phyloP scores from a whole-genome alignment of 2,113 vertebrate genomes.

The Ceuthmochares aereus region DNA sequence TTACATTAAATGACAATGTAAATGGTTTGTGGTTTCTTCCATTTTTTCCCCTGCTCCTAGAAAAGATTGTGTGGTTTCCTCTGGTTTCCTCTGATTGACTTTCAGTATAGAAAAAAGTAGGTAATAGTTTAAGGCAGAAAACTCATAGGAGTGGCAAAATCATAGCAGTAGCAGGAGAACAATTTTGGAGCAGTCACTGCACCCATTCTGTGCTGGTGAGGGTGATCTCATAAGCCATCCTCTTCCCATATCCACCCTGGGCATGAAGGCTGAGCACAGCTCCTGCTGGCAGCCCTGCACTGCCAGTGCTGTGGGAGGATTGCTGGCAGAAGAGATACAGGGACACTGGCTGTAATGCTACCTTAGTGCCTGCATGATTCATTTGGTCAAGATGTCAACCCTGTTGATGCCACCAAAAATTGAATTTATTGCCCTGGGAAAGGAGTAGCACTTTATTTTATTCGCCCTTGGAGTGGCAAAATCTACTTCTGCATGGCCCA shows the following conservation, averaged over 20 bases:
- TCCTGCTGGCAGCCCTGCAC: not conserved
- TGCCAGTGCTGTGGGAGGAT: not conserved
- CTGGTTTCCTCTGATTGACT: not conserved
- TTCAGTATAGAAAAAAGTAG: not conserved
- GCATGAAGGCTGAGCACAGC: rapidly evolving
- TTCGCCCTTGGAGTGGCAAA: not conserved
- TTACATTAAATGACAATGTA: slow-evolving; percentile 30
- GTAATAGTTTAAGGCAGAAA: not conserved
- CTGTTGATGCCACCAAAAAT: not conserved
- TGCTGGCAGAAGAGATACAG: not conserved
- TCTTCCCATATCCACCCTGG: not conserved
- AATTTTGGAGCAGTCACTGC: not conserved
- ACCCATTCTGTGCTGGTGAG: not conserved
- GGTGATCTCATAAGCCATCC: not conserved
- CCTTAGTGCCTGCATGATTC: not conserved
- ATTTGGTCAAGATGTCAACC: not conserved
- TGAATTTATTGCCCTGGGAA: not conserved
- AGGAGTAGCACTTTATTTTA: not conserved
- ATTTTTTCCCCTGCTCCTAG: not conserved
- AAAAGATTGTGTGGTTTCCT: not conserved
- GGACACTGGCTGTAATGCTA: no score
- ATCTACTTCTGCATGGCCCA: not conserved
- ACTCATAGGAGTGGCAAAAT: not conserved
- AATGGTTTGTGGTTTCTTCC: not conserved
- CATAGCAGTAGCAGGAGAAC: not conserved